Conservation (phyloP, 2,113 vertebrate species). For the Paraplagusia blochii region DNA sequence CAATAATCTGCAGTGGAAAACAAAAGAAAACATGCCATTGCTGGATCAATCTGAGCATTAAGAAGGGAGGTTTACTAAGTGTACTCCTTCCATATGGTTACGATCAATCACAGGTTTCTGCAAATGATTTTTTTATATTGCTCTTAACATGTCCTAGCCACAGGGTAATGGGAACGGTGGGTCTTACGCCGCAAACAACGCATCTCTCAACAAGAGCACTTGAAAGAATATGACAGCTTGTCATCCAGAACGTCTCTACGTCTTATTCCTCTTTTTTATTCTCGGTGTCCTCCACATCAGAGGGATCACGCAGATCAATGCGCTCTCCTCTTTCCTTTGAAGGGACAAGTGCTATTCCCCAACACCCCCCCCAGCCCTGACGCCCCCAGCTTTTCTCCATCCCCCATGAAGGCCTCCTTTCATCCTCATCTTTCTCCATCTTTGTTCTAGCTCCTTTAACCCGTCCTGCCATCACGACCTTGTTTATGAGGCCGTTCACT, state of each 20-base stretch:
- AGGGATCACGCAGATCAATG: conserved; percentile 59
- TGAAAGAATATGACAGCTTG: conserved; percentile 67
- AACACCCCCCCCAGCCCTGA: not conserved
- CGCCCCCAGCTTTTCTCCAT: not conserved
- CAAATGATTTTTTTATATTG: conserved; percentile 51
- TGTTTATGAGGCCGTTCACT: conserved; percentile 70
- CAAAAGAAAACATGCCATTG: conserved; percentile 2
- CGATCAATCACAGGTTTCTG: conserved; percentile 59
- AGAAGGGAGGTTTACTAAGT: conserved; percentile 9
- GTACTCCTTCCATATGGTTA: conserved; percentile 38
- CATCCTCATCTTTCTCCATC: conserved; percentile 26
- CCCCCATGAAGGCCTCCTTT: conserved; percentile 46
- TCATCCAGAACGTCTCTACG: conserved; percentile 48
- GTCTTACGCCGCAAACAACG: conserved; percentile 55
- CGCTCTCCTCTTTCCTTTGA: conserved; percentile 54
- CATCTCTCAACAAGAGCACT: conserved; percentile 39
- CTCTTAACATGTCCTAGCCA: conserved; percentile 57
- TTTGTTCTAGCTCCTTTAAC: conserved; percentile 1
- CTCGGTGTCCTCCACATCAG: conserved; percentile 50
- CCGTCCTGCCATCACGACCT: conserved; percentile 59
- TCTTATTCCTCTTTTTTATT: conserved; percentile 56
- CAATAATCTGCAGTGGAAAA: conserved; percentile 8
- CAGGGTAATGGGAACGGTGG: conserved; percentile 38
- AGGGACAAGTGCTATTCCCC: conserved; percentile 42
- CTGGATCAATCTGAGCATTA: conserved; percentile 7